Evolutionary conservation across 2,888 invertebrate genomes (phyloP).

Genomic region (Bursaphelenchus okinawaensis): DNA sequence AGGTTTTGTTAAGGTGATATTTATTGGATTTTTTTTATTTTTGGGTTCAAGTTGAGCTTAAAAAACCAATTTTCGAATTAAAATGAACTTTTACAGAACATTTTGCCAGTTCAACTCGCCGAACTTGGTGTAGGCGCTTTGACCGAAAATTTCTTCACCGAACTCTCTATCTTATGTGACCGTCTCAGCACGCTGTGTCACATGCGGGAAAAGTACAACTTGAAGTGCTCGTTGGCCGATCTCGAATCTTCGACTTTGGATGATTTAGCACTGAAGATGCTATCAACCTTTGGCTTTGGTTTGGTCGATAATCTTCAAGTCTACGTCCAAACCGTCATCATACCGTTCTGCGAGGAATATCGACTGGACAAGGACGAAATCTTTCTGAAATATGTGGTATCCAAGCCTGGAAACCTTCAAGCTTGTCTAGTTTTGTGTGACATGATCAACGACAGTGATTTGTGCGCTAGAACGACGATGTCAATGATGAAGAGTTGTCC

Average conservation of each 20-base stretch:
- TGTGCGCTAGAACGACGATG: not conserved
- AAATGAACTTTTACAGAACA: too few species aligned
- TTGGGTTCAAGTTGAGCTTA: too few species aligned
- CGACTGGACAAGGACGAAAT: not conserved
- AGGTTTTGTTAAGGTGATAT: too few species aligned
- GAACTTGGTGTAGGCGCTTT: not conserved
- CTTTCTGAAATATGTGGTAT: not conserved
- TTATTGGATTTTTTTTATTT: too few species aligned
- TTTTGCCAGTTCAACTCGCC: too few species aligned
- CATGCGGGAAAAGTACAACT: not conserved
- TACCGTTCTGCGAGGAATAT: slow-evolving; percentile 5
- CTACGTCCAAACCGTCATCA: not conserved
- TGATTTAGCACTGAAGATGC: not conserved
- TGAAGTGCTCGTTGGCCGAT: not conserved
- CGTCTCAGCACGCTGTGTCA: not conserved
- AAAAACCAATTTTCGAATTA: too few species aligned
- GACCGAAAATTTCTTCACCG: not conserved
- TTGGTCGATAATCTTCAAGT: not conserved
- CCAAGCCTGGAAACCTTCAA: not conserved
- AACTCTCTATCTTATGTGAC: not conserved
- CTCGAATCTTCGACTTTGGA: not conserved
- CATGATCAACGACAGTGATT: not conserved
- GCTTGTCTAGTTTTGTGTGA: not conserved
- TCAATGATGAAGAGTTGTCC: not conserved
- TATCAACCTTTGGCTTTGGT: not conserved